A percentile compares a stretch with the other conserved stretches of the same genome.
phyloP scores from a whole-genome alignment of 2,888 invertebrate species.

The Drosophila dives region DNA sequence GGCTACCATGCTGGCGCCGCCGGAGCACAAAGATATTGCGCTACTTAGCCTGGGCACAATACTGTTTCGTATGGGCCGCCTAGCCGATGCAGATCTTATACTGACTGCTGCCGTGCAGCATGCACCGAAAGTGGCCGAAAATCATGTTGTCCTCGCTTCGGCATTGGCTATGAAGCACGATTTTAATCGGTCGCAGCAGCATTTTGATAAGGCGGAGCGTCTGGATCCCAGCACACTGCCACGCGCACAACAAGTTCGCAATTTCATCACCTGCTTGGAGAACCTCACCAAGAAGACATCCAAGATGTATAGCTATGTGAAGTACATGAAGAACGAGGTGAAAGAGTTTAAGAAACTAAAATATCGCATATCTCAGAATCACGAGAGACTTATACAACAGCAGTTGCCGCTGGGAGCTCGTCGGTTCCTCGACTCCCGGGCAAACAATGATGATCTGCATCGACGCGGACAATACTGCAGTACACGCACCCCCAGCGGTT shows the following conservation, averaged over 20 bases:
- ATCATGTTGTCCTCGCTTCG: constrained; percentile 82
- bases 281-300: constrained; percentile 81
- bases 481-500: constrained; percentile 80
- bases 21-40: constrained; percentile 80
- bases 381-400: constrained; percentile 82
- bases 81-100: constrained; percentile 81
- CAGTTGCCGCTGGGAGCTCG: constrained; percentile 83
- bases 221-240: constrained; percentile 80
- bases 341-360: constrained; percentile 82
- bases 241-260: constrained; percentile 79
- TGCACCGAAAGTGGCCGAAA: constrained; percentile 81
- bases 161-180: constrained; percentile 82
- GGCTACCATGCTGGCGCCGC: constrained; percentile 81
- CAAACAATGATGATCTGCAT: constrained; percentile 79
- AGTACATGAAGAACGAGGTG: constrained; percentile 83
- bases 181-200: constrained; percentile 82
- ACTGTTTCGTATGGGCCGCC: constrained; percentile 79
- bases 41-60: constrained; percentile 83
- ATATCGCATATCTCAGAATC: constrained; percentile 77
- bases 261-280: constrained; percentile 82
- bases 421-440: constrained; percentile 73
- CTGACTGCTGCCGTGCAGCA: constrained; percentile 82
- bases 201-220: constrained; percentile 81
- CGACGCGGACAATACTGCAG: constrained; percentile 84
- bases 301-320: constrained; percentile 83